A percentile compares a stretch with the other conserved stretches of the same genome.
Evolutionary conservation across 2,797 vertebrate genomes (phyloP).

Genomic region (Monodelphis domestica): DNA sequence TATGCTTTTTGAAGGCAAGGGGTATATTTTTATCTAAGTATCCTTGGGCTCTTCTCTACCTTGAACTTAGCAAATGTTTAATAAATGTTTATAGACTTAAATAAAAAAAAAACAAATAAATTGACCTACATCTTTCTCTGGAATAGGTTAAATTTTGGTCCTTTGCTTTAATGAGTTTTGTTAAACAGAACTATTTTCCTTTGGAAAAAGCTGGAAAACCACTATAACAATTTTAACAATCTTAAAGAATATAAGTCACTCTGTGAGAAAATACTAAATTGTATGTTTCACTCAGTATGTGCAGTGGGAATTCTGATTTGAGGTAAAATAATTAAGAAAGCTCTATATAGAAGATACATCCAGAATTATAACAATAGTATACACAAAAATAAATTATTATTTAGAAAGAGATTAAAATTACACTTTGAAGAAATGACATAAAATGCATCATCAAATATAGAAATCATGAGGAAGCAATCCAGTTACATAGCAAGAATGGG

Average conservation of each 20-base stretch:
- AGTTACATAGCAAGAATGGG: no score
- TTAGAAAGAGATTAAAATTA: no score
- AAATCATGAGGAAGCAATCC: no score
- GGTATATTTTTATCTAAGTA: no score
- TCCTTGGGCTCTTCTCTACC: no score
- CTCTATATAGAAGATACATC: no score
- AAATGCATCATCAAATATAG: no score
- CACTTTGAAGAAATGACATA: no score
- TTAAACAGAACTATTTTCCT: not conserved
- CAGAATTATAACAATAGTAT: not conserved
- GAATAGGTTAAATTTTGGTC: not conserved
- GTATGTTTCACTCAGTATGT: not conserved
- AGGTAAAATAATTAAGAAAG: not conserved
- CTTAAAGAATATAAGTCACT: not conserved
- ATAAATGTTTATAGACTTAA: not conserved
- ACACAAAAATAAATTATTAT: not conserved
- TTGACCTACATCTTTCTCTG: not conserved
- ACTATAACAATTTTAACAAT: not conserved
- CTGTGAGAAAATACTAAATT: not conserved
- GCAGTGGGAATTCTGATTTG: not conserved
- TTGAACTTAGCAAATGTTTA: no score
- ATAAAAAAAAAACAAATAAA: not conserved
- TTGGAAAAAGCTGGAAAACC: not conserved
- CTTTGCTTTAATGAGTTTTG: not conserved
- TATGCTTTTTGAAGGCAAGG: no score